These are phyloP conservation scores for Larimichthys crocea DNA, from an alignment of 2,113 vertebrate genomes.

Conservation along the genomic window DNA sequence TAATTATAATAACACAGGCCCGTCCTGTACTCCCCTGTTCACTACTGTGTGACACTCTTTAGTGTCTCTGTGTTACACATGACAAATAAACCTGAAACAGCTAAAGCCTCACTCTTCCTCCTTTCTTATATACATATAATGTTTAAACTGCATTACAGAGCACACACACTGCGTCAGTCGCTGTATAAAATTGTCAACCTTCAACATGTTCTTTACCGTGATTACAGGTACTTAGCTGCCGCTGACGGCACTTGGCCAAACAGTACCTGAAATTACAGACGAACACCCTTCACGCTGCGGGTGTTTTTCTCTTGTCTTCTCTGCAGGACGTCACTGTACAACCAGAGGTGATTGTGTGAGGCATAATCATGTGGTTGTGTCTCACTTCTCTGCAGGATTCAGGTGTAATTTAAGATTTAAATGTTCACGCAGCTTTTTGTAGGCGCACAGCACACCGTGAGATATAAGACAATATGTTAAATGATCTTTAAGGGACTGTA, in stretches of 20 bases:
- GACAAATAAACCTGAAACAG: too few relatives aligned
- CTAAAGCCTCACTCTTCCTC: neutral
- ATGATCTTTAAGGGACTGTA: too few relatives aligned
- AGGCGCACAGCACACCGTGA: too few relatives aligned
- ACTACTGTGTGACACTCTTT: too few relatives aligned
- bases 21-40: too few relatives aligned
- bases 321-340: neutral
- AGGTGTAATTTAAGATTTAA: too few relatives aligned
- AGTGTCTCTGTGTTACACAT: too few relatives aligned
- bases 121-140: neutral
- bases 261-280: slow-evolving; percentile 20
- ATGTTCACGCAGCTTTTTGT: too few relatives aligned
- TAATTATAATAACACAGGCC: too few relatives aligned
- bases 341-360: neutral
- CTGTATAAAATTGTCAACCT: neutral
- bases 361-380: neutral
- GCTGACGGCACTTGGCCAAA: slow-evolving; percentile 24
- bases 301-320: neutral
- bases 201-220: slow-evolving; percentile 18
- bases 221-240: slow-evolving; percentile 25
- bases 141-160: neutral
- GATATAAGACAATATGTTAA: too few relatives aligned
- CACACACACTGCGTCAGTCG: neutral
- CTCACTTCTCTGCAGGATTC: too few relatives aligned
- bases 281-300: neutral